Evolutionary conservation across 2,888 invertebrate species (phyloP).

Genomic region (Diabrotica balteata): DNA sequence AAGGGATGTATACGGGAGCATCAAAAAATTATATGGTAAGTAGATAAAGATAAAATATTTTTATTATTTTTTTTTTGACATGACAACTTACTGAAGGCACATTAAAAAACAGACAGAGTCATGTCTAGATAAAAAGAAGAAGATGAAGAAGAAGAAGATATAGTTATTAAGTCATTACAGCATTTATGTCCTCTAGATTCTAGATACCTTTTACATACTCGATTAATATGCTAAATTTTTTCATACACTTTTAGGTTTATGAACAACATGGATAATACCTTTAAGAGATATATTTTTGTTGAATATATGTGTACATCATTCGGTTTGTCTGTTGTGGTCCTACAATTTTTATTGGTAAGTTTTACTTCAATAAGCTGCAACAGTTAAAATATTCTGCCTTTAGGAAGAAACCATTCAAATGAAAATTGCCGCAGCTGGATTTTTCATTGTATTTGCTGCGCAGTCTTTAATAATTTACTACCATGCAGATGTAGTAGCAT

Average conservation of each 20-base stretch:
- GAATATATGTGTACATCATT: conserved; percentile 20
- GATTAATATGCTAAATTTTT: no score
- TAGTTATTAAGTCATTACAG: no score
- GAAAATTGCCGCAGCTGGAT: conserved; percentile 19
- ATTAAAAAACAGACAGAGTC: no score
- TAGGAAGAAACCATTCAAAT: conserved; percentile 15
- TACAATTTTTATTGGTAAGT: conserved; percentile 19
- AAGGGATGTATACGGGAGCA: conserved; percentile 31
- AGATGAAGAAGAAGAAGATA: no score
- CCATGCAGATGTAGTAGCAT: conserved; percentile 11
- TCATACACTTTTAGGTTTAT: conserved; percentile 9
- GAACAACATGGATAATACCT: conserved; percentile 7
- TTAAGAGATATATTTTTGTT: conserved; percentile 12
- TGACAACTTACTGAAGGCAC: no score
- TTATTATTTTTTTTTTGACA: no score
- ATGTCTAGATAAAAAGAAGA: no score
- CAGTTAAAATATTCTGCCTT: not conserved
- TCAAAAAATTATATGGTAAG: conserved; percentile 30
- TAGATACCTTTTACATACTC: no score
- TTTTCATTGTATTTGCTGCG: conserved; percentile 15
- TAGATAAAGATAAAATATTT: not conserved
- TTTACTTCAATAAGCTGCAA: not conserved
- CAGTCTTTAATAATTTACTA: conserved; percentile 19
- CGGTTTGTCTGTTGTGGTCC: conserved; percentile 18
- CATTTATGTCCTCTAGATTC: no score